A percentile compares a stretch with the other conserved stretches of the same genome.
Conservation (phyloP, 2,888 invertebrate species). For the Ichneumoninae sp. region DNA sequence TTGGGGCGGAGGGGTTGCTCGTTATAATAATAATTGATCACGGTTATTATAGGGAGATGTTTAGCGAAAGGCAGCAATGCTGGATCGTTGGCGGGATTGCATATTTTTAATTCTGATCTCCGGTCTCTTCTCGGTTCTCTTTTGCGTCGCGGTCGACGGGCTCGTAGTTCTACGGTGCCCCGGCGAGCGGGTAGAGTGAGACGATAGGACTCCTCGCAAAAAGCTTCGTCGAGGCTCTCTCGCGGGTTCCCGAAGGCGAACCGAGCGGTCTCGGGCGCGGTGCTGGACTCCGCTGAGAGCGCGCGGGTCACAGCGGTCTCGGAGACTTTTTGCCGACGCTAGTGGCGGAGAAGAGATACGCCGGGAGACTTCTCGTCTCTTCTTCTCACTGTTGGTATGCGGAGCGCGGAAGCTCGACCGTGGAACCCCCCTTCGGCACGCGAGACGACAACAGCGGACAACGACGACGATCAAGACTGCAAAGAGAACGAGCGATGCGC, state of each 20-base stretch:
- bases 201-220: slow-evolving; percentile 71
- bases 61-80: slow-evolving; percentile 3
- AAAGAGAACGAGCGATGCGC: slow-evolving; percentile 48
- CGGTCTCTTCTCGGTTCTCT: slow-evolving; percentile 64
- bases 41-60: slow-evolving; percentile 38
- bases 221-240: slow-evolving; percentile 72
- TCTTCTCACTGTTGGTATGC: slow-evolving; percentile 68
- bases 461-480: slow-evolving; percentile 48
- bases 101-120: slow-evolving; percentile 83
- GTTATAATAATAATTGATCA: slow-evolving; percentile 39
- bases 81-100: slow-evolving; percentile 72
- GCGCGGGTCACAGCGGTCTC: slow-evolving; percentile 79
- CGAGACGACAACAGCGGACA: slow-evolving; percentile 26
- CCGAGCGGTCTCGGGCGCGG: slow-evolving; percentile 28
- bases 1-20: not conserved
- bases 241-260: slow-evolving; percentile 68
- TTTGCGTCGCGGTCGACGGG: slow-evolving; percentile 46
- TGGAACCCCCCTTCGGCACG: slow-evolving; percentile 51
- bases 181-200: slow-evolving; percentile 49
- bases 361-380: slow-evolving; percentile 65
- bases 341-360: slow-evolving; percentile 54
- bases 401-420: slow-evolving; percentile 66
- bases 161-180: slow-evolving; percentile 77
- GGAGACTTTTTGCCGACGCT: slow-evolving; percentile 73
- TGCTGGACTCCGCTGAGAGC: slow-evolving; percentile 16